These are phyloP conservation scores for Heliconius hermathena DNA, from an alignment of 1,140 invertebrate genomes.

Conservation along the genomic window DNA sequence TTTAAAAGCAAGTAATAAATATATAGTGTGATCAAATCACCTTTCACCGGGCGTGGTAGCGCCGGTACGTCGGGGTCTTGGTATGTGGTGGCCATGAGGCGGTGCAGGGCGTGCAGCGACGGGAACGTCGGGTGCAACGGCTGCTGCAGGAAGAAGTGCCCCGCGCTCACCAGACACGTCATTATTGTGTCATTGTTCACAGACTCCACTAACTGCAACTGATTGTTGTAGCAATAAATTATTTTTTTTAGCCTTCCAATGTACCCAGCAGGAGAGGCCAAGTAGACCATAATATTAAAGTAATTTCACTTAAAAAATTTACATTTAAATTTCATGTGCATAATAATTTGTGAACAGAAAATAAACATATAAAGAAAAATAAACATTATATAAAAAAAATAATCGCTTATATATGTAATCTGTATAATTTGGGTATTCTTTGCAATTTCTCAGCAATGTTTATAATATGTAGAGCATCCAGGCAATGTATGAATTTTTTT, in stretches of 20 bases:
- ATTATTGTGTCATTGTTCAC: conserved; percentile 96
- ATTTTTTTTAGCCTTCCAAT: background rate
- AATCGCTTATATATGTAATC: no score
- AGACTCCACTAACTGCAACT: conserved; percentile 93
- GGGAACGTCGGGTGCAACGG: conserved; percentile 96
- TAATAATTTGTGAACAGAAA: no score
- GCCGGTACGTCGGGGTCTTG: conserved; percentile 84
- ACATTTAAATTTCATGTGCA: no score
- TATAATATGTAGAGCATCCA: no score
- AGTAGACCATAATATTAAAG: background rate
- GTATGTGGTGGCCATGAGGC: conserved; percentile 88
- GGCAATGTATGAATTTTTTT: no score
- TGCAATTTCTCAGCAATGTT: no score
- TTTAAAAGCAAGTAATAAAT: background rate
- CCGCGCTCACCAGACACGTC: conserved; percentile 91
- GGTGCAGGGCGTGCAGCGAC: conserved; percentile 89
- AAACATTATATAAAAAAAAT: no score
- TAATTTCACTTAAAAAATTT: no score
- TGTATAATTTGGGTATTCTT: no score
- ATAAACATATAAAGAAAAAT: no score
- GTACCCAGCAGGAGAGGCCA: background rate
- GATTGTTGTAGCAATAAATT: conserved; percentile 60
- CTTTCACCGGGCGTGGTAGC: conserved; percentile 79
- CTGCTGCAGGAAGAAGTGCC: conserved; percentile 96
- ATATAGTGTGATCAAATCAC: conserved; percentile 21